Base-by-base conservation (phyloP, 2,113 vertebrate genomes). In the Mionectes macconnelli region DNA sequence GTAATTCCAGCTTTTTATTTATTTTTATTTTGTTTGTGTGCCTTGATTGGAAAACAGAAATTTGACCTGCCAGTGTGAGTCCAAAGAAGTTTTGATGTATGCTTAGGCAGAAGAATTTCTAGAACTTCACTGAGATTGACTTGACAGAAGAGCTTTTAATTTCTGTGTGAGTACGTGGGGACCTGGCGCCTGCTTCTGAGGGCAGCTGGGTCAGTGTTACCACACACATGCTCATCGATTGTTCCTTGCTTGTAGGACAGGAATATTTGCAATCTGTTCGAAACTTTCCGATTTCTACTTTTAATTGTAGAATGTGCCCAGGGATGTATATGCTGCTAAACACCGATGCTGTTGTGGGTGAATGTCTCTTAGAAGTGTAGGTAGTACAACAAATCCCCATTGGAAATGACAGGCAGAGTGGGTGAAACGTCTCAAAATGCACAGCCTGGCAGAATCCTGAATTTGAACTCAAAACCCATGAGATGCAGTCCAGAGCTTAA, bases 201-300 rank as follows among this genome's bases (percentile, higher is more conserved):
- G 79, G 94, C 75, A 77, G 75, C 83, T 83, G 88, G 88, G 83
- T 92, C 94, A 74, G 62, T 37, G 82, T 76, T 94, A 76, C 53
- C 37, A 57, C 75, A 69, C 66, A 69, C n/a, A 9, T 28, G 50
- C n/a, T 76, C 82, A 35, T 72, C 67, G 63, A 53, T 70, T 69
- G 57, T 69, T 90, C 49, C 40, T 85, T 16, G 66, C 45, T 63
- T 50, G 45, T 45, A 63, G 76, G 59, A 45, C 23, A 75, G 77
- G 23, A 78, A 52, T 78, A 68, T 50, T 74, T 57, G 55, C 49
- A 67, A 35, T 85, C 79, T 86, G 49, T 88, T 86, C 42, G 86
- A 50, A 92, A 73, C 12, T 39, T n/a, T 52, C 17, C 14, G 28
- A 35, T 63, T 70, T 49, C 40, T 91, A 30, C 37, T 87, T 84